Evolutionary conservation across 2,888 invertebrate species (phyloP), one percentile per base, ranked within the genome.

Genomic region (Meteorus cinctellus): DNA sequence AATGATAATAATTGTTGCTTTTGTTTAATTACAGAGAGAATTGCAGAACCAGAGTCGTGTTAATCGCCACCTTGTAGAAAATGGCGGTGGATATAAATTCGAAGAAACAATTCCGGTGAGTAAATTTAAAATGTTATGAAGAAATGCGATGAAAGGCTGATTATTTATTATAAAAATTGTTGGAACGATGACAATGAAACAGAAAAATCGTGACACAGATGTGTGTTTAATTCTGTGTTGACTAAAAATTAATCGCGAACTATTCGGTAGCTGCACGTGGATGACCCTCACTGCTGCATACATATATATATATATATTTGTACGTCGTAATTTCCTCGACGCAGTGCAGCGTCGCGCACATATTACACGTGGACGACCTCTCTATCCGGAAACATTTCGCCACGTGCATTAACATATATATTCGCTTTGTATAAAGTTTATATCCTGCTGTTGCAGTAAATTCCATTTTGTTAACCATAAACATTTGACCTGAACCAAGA

Each of bases 321-420:
- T 31, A 36, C 36, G 68, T 85, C 31, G 60, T 12, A 48, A 36
- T 34, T 65, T 75, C 68, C 85, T 88, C 89, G 89, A n/a, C n/a
- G 48, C 48, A 55, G n/a, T 55, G 55, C 19, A 55, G 8, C 19
- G 19, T 55, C 55, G 55, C 87, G 89, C 89, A 87, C 84, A 86
- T 86, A 91, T 19, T 55, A 16, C 91, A 86, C 87, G 91, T 90
- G 91, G 91, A 86, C 86, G 90, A 89, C 89, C 89, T 90, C 55
- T 55, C 55, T 55, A 55, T 24, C 55, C 55, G 55, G 55, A 55
- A 55, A 55, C 19, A 19, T 55, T 24, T 24, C 19, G 55, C 55
- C 55, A 55, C 55, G 55, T 55, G 55, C 55, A 55, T n/a, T 8
- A n/a, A 55, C 55, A 55, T 55, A 55, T 55, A 55, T 19, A 55